These are phyloP conservation scores for Aporrectodea caliginosa DNA, from an alignment of 1,140 invertebrate species.

Conservation along the genomic window DNA sequence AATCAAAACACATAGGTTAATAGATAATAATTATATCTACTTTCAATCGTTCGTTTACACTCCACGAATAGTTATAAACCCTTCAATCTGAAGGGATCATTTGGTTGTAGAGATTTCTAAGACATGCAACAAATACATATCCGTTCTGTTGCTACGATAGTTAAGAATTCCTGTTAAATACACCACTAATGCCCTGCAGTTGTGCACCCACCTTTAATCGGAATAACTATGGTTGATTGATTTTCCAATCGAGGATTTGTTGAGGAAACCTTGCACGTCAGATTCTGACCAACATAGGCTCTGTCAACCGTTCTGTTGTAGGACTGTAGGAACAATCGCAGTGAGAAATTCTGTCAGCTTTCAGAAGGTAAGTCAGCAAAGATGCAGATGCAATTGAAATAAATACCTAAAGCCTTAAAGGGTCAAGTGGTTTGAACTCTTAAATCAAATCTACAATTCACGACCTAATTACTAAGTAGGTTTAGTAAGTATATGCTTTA, in stretches of 20 bases:
- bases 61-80: neutral
- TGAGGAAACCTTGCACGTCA: neutral
- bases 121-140: too few relatives aligned
- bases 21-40: neutral
- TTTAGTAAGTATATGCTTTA: neutral
- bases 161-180: neutral
- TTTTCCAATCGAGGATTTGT: neutral
- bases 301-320: neutral
- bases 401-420: neutral
- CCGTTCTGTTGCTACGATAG: too few relatives aligned
- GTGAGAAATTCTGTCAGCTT: too few relatives aligned
- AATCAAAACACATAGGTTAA: neutral
- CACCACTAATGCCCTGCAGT: neutral
- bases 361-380: too few relatives aligned
- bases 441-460: neutral
- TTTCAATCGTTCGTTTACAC: neutral
- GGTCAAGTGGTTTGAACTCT: neutral
- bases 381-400: neutral
- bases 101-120: neutral
- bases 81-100: neutral
- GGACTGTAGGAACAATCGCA: neutral
- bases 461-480: neutral
- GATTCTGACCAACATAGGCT: neutral
- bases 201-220: neutral
- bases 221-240: neutral